Evolutionary conservation across 2,113 vertebrate species (phyloP).

Genomic region (Tyto alba): DNA sequence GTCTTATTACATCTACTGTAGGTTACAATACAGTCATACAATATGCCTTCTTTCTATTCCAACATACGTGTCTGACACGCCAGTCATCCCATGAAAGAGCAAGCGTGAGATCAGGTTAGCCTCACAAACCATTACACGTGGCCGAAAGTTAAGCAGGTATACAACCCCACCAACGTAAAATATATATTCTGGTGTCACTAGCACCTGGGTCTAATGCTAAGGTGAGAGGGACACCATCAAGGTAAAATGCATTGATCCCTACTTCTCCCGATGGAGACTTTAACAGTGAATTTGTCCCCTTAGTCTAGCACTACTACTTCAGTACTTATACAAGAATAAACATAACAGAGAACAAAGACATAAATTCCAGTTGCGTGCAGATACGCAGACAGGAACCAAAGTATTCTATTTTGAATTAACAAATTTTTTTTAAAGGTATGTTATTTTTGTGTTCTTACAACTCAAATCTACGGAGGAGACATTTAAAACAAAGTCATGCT

Average conservation of each 20-base stretch:
- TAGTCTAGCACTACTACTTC: neutral
- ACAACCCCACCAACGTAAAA: neutral
- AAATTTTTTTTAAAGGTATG: neutral
- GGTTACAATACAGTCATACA: neutral
- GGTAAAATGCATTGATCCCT: neutral
- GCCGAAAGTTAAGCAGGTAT: neutral
- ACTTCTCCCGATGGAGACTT: neutral
- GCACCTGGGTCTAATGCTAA: neutral
- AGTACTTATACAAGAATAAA: neutral
- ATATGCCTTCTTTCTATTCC: neutral
- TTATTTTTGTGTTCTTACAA: neutral
- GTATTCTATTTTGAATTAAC: neutral
- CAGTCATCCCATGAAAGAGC: neutral
- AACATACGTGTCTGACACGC: neutral
- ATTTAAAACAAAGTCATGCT: neutral
- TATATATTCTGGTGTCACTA: neutral
- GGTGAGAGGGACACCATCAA: neutral
- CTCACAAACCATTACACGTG: neutral
- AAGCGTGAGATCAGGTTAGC: neutral
- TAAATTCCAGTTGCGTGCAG: neutral
- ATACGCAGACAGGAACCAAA: neutral
- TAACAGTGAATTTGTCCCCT: neutral
- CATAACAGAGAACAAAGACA: neutral
- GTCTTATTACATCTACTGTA: neutral
- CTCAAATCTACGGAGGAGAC: neutral